Evolutionary conservation across 2,888 invertebrate genomes (phyloP), one percentile per base, ranked within the genome.

Genomic region (Crocallis elinguaria): DNA sequence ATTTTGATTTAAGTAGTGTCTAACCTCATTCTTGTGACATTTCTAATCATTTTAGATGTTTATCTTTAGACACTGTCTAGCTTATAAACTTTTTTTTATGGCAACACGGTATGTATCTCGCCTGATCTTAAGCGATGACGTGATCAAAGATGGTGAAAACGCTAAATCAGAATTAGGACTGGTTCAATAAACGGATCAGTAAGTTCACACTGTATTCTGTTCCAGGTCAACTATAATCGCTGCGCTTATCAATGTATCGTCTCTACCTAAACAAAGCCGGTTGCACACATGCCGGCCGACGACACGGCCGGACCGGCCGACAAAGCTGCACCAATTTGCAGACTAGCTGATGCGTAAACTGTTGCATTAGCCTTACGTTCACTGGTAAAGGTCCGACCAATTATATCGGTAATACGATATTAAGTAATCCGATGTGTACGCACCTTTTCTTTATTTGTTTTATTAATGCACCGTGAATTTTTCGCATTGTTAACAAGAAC

Each of bases 291-390:
- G 79, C 67, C 54, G 61, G 57, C 66, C 70, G 68, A 68, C 75
- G 73, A 77, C 77, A 79, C 68, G 73, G 64, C 66, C 64, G 70
- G 35, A 5, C 82, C 84, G 23, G 23, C 84, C 86, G 86, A 84
- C 87, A 88, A 87, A 88, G 87, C 84, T 76, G 74, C 76, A 81
- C 84, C 87, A 88, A 90, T 90, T 89, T 88, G 85, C 82, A 84
- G 81, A 86, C 83, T 79, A 85, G 77, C 71, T 82, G 88, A 84
- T 86, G 88, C 89, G 86, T 89, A 82, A 89, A 88, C 79, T 80
- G 85, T 84, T 84, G 85, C 84, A 83, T 87, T 86, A 86, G 84
- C 81, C 76, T 65, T 73, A 76, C 81, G 74, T 67, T 73, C 73
- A 69, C 68, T 71, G 76, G 67, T 64, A 68, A 73, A 82, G 73